Base-by-base conservation (phyloP, 2,113 vertebrate genomes). In the Hipposideros armiger region DNA sequence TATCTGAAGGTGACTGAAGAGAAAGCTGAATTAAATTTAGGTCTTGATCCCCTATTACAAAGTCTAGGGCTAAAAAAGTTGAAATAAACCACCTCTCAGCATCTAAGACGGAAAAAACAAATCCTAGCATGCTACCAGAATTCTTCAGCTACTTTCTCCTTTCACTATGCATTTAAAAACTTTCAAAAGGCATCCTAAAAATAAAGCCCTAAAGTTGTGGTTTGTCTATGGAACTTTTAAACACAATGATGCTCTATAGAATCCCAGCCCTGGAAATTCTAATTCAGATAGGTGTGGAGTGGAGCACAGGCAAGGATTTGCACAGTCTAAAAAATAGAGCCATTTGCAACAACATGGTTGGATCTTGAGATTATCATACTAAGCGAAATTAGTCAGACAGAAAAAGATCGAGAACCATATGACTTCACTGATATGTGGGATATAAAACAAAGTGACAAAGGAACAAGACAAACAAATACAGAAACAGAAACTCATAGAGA, bases 101-200 rank as follows among this genome's bases (percentile, higher is more conserved):
- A 45, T 42, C 60, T 50, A 54, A 26, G 30, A 69, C 28, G 15
- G 10, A 36, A 16, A 80, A n/a, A 32, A n/a, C 88, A 50, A n/a
- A 7, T 70, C 22, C 26, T 77, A 74, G 24, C 32, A 76, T 56
- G 14, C 60, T 83, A 69, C 30, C 32, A 80, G 32, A 16, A 62
- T 40, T 77, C 16, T 20, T 56, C 36, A 40, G 20, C 36, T 56
- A 22, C 36, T 81, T 26, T 2, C 74, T n/a, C 74, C 17, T 14
- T 81, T 62, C 58, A 72, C 24, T n/a, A 3, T 58, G 11, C 15
- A 84, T 58, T 64, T n/a, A 94, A 66, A 56, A 92, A 66, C 3
- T 70, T 93, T 91, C 52, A 81, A 69, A 90, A 74, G 6, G 10
- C 40, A 32, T 20, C 26, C 70, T 87, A 74, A 92, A 95, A 95